Conservation (phyloP, 1,140 invertebrate genomes). For the Orchesella cincta region DNA sequence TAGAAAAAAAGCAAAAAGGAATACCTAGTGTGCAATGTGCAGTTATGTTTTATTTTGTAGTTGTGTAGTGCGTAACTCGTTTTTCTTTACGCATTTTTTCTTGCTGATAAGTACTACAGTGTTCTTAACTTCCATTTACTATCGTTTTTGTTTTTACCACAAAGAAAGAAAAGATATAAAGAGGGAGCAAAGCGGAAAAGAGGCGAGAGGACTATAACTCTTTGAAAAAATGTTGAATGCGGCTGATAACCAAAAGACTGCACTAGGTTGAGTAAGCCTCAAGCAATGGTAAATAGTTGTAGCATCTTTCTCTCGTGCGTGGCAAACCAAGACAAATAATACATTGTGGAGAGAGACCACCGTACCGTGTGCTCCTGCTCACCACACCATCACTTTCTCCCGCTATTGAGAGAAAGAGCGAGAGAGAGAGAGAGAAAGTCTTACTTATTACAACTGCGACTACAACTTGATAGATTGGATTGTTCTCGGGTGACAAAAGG, state of each 20-base stretch:
- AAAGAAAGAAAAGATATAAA: background rate
- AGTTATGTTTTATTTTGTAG: too few species aligned
- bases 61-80: too few species aligned
- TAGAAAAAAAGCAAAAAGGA: too few species aligned
- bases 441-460: background rate
- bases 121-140: too few species aligned
- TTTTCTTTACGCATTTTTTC: too few species aligned
- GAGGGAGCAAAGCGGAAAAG: constrained; percentile 4
- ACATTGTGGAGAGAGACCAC: background rate
- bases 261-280: background rate
- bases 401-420: background rate
- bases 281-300: constrained; percentile 5
- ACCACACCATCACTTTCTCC: background rate
- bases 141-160: background rate
- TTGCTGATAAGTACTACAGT: too few species aligned
- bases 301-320: constrained; percentile 14
- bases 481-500: constrained; percentile 17
- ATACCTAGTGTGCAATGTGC: too few species aligned
- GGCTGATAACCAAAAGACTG: background rate
- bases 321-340: constrained; percentile 18
- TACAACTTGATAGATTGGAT: constrained; percentile 9
- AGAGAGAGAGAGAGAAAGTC: background rate
- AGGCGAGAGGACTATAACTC: too few species aligned
- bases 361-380: background rate
- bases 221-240: constrained; percentile 2